Conservation (phyloP, 2,113 vertebrate genomes). For the Clinocottus analis region DNA sequence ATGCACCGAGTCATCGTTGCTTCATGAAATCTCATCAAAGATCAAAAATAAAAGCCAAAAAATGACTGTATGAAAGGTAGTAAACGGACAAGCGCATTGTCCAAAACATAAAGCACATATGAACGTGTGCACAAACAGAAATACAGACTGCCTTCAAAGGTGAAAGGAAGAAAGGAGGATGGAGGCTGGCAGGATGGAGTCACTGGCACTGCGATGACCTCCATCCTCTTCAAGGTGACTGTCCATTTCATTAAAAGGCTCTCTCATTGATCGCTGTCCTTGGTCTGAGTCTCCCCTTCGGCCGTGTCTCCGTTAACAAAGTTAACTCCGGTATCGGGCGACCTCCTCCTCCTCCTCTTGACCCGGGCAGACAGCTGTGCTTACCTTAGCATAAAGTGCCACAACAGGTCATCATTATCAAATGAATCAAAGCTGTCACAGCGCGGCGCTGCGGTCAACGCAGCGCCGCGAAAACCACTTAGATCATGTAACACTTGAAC, state of each 20-base stretch:
- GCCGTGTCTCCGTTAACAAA: slow-evolving; percentile 79
- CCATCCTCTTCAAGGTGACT: slow-evolving; percentile 77
- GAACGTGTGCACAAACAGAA: neutral
- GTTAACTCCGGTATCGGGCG: slow-evolving; percentile 71
- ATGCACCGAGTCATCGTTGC: neutral
- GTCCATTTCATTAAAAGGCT: slow-evolving; percentile 70
- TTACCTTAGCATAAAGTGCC: slow-evolving; percentile 82
- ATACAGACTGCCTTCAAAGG: neutral
- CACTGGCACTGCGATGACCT: slow-evolving; percentile 49
- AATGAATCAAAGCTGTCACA: slow-evolving; percentile 81
- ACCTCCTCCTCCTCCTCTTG: slow-evolving; percentile 70
- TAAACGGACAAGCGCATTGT: too few species aligned
- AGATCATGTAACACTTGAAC: slow-evolving; percentile 67
- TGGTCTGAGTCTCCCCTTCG: slow-evolving; percentile 61
- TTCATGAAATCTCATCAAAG: neutral
- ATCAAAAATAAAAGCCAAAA: neutral
- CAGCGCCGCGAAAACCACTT: slow-evolving; percentile 50
- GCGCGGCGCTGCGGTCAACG: slow-evolving; percentile 55
- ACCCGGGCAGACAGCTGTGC: slow-evolving; percentile 78
- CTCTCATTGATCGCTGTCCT: slow-evolving; percentile 80
- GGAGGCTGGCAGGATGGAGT: neutral
- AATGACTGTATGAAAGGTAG: too few species aligned
- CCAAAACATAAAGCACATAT: neutral
- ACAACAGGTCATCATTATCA: slow-evolving; percentile 84
- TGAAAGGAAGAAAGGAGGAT: neutral